Base-by-base conservation (phyloP, 2,797 vertebrate genomes). In the Acestrorhynchus altus region DNA sequence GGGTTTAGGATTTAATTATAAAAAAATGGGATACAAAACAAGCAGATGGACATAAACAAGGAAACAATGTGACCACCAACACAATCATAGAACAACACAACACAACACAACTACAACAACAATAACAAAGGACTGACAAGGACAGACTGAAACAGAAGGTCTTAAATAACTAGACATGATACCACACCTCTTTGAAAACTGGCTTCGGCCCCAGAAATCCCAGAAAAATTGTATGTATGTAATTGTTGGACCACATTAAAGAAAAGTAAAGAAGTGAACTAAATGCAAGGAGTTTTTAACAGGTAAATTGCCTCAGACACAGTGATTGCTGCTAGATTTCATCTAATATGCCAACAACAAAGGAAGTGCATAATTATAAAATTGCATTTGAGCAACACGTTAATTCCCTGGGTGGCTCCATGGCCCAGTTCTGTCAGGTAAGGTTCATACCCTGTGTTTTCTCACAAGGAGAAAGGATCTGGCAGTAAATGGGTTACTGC, bases 361-460 rank as follows among this genome's bases (percentile, higher is more conserved):
- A 82, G 71, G 73, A 80, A 87, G 74, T 78, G 85, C 63, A 80
- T 74, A 85, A 86, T 89, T 81, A 87, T 88, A 83, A 89, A 88
- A 91, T 86, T 88, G 77, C 72, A 75, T 81, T 76, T 81, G 80
- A 88, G 83, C 79, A 87, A 87, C 87, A 79, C 81, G 84, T 84
- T 31, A 82, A 84, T 85, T 82, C 79, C 83, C 83, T 66, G 69
- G 76, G 72, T 77, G 70, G 51, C 77, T 56, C 61, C 71, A 28
- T 83, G 84, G 76, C 86, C 86, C 87, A 87, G 88, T 91, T 91
- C 90, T 90, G 88, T 92, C 89, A 88, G 74, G 73, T 65, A 78
- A 74, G 77, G 83, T 84, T 82, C 75, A 77, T 78, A 84, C 78
- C 74, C 60, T 20, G 40, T 72, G 42, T 84, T 80, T 82, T 66